Conservation (phyloP, 2,113 vertebrate species). For the Corythoichthys intestinalis region DNA sequence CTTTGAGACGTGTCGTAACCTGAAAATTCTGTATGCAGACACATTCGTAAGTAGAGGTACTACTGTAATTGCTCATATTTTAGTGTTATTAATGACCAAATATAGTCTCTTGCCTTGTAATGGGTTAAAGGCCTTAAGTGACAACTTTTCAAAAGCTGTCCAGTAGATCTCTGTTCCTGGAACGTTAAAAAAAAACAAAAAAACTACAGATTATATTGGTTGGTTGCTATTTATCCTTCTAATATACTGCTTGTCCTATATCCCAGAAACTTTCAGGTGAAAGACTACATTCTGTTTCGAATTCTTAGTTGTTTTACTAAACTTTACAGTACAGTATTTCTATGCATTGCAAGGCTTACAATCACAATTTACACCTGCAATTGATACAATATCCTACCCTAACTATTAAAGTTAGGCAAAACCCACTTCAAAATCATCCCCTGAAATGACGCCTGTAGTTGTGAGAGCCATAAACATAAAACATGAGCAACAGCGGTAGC, state of each 20-base stretch:
- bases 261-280: neutral
- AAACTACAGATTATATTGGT: too few relatives aligned
- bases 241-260: neutral
- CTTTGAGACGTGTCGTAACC: too few relatives aligned
- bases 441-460: conserved; percentile 32
- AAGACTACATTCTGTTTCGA: too few relatives aligned
- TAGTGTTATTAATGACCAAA: too few relatives aligned
- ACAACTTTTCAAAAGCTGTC: too few relatives aligned
- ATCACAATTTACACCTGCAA: neutral
- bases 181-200: too few relatives aligned
- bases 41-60: too few relatives aligned
- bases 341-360: conserved; percentile 7
- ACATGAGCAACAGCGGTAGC: conserved; percentile 19
- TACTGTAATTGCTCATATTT: too few relatives aligned
- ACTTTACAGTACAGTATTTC: conserved; percentile 8
- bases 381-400: conserved; percentile 13
- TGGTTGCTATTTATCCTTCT: neutral
- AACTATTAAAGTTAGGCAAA: conserved; percentile 21
- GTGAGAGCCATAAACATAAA: conserved; percentile 29
- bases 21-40: too few relatives aligned
- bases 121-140: too few relatives aligned
- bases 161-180: too few relatives aligned
- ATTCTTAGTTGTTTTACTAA: conserved; percentile 10
- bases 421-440: neutral
- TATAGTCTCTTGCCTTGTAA: too few relatives aligned